These are phyloP conservation scores for Macaca nemestrina DNA, from an alignment of 2,113 vertebrate genomes.

Conservation along the genomic window DNA sequence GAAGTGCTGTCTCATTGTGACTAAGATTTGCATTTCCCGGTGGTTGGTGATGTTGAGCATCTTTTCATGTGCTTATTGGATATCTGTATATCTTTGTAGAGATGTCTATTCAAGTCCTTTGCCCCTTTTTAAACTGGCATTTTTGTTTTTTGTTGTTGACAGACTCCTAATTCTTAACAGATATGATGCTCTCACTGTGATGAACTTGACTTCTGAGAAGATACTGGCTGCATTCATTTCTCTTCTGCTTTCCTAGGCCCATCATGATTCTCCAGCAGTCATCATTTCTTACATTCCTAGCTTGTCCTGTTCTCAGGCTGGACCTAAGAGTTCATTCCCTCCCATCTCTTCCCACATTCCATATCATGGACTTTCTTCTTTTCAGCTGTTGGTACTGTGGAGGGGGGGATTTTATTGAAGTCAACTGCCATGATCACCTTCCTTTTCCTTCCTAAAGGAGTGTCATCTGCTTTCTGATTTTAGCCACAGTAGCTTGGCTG, in stretches of 20 bases:
- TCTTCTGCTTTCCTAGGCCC: background rate
- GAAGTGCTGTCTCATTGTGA: background rate
- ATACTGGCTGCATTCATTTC: background rate
- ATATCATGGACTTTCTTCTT: background rate
- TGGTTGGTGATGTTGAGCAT: background rate
- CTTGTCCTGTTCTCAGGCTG: background rate
- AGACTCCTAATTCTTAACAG: background rate
- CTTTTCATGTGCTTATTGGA: background rate
- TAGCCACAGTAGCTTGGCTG: background rate
- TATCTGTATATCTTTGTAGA: background rate
- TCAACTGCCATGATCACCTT: accelerated
- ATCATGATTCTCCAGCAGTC: background rate
- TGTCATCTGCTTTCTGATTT: background rate
- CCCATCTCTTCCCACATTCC: background rate
- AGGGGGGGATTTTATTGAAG: background rate
- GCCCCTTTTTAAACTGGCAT: background rate
- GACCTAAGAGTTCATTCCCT: background rate
- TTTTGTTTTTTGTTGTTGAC: background rate
- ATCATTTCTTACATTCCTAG: background rate
- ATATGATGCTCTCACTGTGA: background rate
- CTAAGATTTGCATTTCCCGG: background rate
- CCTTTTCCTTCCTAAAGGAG: background rate
- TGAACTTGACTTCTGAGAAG: background rate
- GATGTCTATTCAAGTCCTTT: background rate
- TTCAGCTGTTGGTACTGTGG: background rate